Conservation (phyloP, 2,888 invertebrate species). For the Pyralis farinalis region DNA sequence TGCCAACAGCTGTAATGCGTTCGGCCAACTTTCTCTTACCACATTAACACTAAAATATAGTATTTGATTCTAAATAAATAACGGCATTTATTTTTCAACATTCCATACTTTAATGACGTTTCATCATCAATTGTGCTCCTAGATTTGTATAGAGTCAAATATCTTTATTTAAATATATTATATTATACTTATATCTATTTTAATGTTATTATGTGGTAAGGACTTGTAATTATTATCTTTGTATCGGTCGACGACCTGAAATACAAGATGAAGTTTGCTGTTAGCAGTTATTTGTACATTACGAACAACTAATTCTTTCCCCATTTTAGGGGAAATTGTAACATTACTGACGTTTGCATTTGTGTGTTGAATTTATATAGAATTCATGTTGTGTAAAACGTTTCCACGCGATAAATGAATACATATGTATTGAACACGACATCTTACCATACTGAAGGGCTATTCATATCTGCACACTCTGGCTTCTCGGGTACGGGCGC, state of each 20-base stretch:
- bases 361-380: conserved; percentile 39
- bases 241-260: conserved; percentile 23
- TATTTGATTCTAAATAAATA: conserved; percentile 22
- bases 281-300: conserved; percentile 27
- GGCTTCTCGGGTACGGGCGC: too few species aligned
- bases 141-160: conserved; percentile 20
- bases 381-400: conserved; percentile 37
- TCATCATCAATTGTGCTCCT: conserved; percentile 18
- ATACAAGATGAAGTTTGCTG: conserved; percentile 23
- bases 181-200: conserved; percentile 17
- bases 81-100: conserved; percentile 19
- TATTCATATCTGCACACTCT: too few species aligned
- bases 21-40: too few species aligned
- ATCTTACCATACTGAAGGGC: too few species aligned
- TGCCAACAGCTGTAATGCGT: too few species aligned
- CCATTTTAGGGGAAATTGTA: conserved; percentile 19
- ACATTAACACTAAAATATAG: too few species aligned
- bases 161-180: conserved; percentile 13
- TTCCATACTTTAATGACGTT: conserved; percentile 19
- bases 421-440: conserved; percentile 24
- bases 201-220: conserved; percentile 21
- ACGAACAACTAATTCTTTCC: conserved; percentile 21
- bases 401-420: conserved; percentile 31
- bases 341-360: conserved; percentile 27
- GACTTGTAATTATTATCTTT: conserved; percentile 23